phyloP scores from a whole-genome alignment of 2,797 vertebrate genomes.

The Varecia variegata region DNA sequence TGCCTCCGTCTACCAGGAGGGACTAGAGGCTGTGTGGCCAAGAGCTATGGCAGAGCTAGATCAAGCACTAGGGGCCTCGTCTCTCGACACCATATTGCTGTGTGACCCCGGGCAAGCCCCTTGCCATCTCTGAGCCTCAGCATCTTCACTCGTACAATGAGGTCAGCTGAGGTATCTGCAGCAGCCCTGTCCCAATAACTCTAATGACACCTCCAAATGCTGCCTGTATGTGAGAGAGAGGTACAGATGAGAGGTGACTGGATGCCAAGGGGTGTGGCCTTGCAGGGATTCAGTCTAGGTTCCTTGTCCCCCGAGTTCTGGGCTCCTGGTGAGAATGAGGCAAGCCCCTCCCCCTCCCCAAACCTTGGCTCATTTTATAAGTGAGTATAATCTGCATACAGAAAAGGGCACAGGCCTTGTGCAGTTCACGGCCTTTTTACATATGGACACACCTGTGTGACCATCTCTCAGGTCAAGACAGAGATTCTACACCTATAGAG shows the following conservation, averaged over 20 bases:
- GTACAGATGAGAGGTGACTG: neutral
- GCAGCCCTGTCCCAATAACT: neutral
- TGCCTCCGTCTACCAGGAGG: neutral
- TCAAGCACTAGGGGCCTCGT: neutral
- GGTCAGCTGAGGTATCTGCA: neutral
- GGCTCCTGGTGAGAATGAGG: neutral
- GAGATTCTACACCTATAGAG: neutral
- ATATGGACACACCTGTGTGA: neutral
- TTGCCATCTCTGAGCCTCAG: neutral
- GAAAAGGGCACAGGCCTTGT: neutral
- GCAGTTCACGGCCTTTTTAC: neutral
- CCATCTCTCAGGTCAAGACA: neutral
- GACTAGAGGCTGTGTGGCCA: neutral
- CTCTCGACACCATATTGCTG: neutral
- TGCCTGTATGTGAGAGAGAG: neutral
- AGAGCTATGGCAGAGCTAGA: neutral
- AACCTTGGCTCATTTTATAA: neutral
- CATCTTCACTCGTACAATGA: neutral
- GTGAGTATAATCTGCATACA: too few species aligned
- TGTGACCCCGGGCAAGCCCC: neutral
- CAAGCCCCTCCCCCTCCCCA: neutral
- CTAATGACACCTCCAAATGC: neutral
- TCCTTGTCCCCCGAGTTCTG: neutral
- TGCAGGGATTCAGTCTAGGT: neutral
- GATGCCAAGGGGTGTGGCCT: neutral